Evolutionary conservation across 2,888 invertebrate species (phyloP).

Genomic region (Idaea dimidiata): DNA sequence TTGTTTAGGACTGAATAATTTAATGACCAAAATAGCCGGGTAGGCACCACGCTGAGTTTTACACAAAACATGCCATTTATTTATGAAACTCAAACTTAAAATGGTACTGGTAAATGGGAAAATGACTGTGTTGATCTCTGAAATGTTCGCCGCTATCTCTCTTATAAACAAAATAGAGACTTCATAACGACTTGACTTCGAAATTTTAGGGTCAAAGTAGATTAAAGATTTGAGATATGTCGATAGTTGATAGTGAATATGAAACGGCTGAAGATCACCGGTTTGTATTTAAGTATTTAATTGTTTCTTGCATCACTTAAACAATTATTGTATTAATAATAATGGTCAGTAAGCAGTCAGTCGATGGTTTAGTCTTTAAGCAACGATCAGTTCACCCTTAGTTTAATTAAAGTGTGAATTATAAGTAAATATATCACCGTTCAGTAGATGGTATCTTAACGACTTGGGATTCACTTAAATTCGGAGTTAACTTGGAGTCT

Average conservation of each 20-base stretch:
- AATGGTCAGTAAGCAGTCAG: neutral
- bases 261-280: neutral
- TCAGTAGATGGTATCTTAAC: slow-evolving; percentile 46
- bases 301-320: neutral
- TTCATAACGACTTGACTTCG: slow-evolving; percentile 45
- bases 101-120: slow-evolving; percentile 71
- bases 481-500: slow-evolving; percentile 50
- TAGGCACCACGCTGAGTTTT: slow-evolving; percentile 54
- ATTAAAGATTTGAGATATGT: neutral
- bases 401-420: slow-evolving; percentile 48
- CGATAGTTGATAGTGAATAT: neutral
- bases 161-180: slow-evolving; percentile 28
- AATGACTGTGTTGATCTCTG: slow-evolving; percentile 74
- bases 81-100: slow-evolving; percentile 72
- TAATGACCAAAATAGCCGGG: slow-evolving; percentile 54
- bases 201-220: neutral
- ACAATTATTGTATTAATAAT: neutral
- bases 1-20: slow-evolving; percentile 55
- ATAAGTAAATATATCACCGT: slow-evolving; percentile 49
- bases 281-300: no score
- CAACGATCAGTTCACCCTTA: slow-evolving; percentile 9
- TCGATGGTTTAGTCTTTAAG: neutral
- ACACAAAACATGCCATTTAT: slow-evolving; percentile 72
- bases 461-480: slow-evolving; percentile 58
- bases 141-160: slow-evolving; percentile 71